Evolutionary conservation across 2,888 invertebrate species (phyloP), one percentile per base, ranked within the genome.

Genomic region (Volucella bombylans): DNA sequence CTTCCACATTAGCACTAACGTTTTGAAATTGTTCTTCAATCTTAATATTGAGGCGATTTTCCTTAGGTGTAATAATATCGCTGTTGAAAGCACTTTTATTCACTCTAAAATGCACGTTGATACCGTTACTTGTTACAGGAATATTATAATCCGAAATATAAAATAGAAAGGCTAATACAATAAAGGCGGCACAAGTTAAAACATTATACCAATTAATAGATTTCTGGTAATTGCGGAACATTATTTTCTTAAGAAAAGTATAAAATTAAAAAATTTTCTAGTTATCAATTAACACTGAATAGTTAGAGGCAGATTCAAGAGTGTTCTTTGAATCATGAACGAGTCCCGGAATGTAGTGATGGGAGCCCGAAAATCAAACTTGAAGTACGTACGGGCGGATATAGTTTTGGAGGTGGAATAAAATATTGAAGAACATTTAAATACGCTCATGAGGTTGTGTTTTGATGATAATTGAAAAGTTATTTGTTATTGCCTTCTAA

Each of bases 401-500:
- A 38, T 9, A 8, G 23, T 54, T 31, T 31, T 8, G 12, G 31
- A 38, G 8, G n/a, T 55, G 38, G 55, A 15, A 45, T 38, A n/a
- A 18, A 15, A 68, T 31, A 31, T 6, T 31, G 6, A 4, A 6
- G 31, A 31, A 31, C 6, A 31, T 31, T 6, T 31, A 31, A 31
- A 31, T 6, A 31, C 4, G 2, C 6, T 31, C 31, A 31, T 4
- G 23, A 23, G 23, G 38, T 23, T n/a, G 1, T 8, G 11, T 57
- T 9, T 38, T 12, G 11, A 12, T 15, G 15, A 31, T n/a, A 39
- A 39, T 10, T 8, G 11, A 23, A 14, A 43, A 6, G 31, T n/a
- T 38, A 18, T 9, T 1, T 57, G 15, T 69, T 45, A 57, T 43
- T 39, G 57, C 38, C 12, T 15, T 57, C 11, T 12, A 69, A 57